A percentile compares a stretch with the other conserved stretches of the same genome.
phyloP scores from a whole-genome alignment of 2,797 vertebrate genomes.

The Tarsius wallacei region DNA sequence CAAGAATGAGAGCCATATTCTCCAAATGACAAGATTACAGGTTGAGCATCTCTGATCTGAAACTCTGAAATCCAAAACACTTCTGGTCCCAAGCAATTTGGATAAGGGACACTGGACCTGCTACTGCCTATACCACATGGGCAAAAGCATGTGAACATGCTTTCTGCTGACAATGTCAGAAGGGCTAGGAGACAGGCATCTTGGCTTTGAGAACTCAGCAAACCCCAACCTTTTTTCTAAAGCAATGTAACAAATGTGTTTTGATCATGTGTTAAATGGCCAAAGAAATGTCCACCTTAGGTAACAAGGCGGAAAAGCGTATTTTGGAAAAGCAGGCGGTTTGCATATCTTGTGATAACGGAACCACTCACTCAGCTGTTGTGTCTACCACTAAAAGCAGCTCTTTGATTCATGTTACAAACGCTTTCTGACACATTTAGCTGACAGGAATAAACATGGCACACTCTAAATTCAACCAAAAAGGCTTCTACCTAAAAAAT shows the following conservation, averaged over 20 bases:
- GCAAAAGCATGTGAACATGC: neutral
- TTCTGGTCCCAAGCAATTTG: neutral
- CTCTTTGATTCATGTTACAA: neutral
- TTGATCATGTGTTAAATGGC: constrained; percentile 16
- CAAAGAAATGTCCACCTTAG: neutral
- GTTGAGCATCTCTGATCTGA: neutral
- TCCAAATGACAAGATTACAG: neutral
- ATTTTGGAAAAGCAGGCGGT: neutral
- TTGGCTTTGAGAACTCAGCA: neutral
- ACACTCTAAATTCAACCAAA: constrained; percentile 64
- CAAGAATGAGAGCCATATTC: neutral
- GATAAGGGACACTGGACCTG: neutral
- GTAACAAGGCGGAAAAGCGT: neutral
- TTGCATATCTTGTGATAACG: neutral
- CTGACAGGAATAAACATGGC: constrained; percentile 16
- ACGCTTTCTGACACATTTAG: neutral
- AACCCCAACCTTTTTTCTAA: neutral
- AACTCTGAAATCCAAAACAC: neutral
- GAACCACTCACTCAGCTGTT: neutral
- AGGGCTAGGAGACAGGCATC: neutral
- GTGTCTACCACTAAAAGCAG: neutral
- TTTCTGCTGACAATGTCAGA: neutral
- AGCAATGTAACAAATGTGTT: constrained; percentile 15
- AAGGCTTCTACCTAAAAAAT: constrained; percentile 51
- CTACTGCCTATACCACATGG: fast-evolving